These are phyloP conservation scores for Anas platyrhynchos DNA, from an alignment of 2,113 vertebrate genomes.

Conservation along the genomic window DNA sequence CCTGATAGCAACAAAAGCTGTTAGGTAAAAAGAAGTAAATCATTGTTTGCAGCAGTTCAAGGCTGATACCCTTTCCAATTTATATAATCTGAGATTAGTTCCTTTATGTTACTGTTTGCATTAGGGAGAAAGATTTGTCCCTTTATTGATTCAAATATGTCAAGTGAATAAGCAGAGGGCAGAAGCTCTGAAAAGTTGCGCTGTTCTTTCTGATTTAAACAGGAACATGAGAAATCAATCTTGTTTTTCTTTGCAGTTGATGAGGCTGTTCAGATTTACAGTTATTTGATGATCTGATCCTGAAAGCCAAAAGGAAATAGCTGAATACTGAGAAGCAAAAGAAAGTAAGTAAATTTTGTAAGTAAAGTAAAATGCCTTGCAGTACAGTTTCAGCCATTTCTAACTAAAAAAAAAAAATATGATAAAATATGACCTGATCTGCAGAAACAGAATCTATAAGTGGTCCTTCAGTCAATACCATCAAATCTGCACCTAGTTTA, in stretches of 20 bases:
- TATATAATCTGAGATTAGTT: not conserved
- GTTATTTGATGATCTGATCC: not conserved
- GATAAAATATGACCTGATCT: not conserved
- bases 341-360: not conserved
- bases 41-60: not conserved
- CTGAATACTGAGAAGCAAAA: not conserved
- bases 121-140: not conserved
- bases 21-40: not conserved
- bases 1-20: not conserved
- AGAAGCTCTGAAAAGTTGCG: not conserved
- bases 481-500: not conserved
- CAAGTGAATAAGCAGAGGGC: not conserved
- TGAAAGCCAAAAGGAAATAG: not conserved
- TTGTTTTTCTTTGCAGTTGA: not conserved
- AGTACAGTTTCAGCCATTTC: not conserved
- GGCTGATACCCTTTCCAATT: not conserved
- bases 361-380: not conserved
- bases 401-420: not conserved
- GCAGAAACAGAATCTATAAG: not conserved
- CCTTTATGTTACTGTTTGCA: not conserved
- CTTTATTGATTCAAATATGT: not conserved
- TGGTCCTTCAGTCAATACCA: not conserved
- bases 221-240: not conserved
- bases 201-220: not conserved
- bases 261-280: not conserved